Percentiles rank a stretch among this genome's conserved stretches.
These are phyloP conservation scores for Agrilus cyanescens DNA, from an alignment of 2,888 invertebrate genomes.

Conservation along the genomic window DNA sequence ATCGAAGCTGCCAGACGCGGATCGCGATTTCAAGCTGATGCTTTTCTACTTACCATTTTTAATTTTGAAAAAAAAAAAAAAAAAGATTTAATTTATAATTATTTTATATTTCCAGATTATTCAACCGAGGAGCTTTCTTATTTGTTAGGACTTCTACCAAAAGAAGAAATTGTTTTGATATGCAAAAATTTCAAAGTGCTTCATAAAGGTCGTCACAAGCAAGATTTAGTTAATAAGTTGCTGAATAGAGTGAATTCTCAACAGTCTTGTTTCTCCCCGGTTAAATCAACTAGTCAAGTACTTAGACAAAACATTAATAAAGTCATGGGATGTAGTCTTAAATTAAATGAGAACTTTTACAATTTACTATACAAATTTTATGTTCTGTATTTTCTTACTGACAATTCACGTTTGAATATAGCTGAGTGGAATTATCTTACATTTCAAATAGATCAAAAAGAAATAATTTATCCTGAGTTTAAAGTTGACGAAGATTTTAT, in stretches of 20 bases:
- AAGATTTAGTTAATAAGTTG: constrained; percentile 13
- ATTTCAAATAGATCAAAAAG: constrained; percentile 13
- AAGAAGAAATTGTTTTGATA: constrained; percentile 14
- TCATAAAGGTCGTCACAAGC: constrained; percentile 12
- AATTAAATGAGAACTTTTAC: constrained; percentile 17
- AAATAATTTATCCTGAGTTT: constrained; percentile 20
- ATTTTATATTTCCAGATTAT: constrained; percentile 13
- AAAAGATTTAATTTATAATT: background rate
- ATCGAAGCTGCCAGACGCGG: too few relatives aligned
- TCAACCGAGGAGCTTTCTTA: constrained; percentile 12
- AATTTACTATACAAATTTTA: constrained; percentile 21
- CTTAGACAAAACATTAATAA: constrained; percentile 19
- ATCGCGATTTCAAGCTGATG: too few relatives aligned
- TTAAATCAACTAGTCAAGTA: constrained; percentile 20
- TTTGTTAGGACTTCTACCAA: constrained; percentile 12
- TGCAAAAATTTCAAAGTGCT: constrained; percentile 12
- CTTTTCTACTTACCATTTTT: too few relatives aligned
- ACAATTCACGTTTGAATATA: constrained; percentile 17
- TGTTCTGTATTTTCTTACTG: constrained; percentile 24
- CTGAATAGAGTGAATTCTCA: constrained; percentile 21
- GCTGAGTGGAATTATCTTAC: constrained; percentile 20
- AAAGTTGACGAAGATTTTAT: constrained; percentile 14
- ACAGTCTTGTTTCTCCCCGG: constrained; percentile 18
- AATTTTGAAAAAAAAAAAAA: too few relatives aligned
- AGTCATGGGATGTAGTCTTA: constrained; percentile 23